Evolutionary conservation across 2,797 vertebrate genomes (phyloP).

Genomic region (Tachyglossus aculeatus): DNA sequence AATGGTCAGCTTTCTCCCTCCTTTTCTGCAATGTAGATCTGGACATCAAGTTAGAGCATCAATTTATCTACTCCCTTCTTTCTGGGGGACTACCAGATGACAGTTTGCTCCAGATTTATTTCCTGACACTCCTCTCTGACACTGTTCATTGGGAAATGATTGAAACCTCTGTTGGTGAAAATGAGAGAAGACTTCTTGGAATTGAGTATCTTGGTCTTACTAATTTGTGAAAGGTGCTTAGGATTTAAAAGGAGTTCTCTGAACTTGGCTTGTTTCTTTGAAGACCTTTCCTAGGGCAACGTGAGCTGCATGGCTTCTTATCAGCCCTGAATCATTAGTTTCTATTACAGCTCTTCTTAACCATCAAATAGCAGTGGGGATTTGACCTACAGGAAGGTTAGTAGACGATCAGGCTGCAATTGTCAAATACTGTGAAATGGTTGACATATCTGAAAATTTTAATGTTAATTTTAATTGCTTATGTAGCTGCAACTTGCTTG

Average conservation of each 20-base stretch:
- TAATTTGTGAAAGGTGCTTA: neutral
- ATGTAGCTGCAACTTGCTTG: too few species aligned
- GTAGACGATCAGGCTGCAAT: too few species aligned
- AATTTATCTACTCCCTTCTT: neutral
- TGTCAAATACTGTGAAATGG: too few species aligned
- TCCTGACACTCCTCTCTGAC: neutral
- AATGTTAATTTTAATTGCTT: too few species aligned
- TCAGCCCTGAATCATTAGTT: too few species aligned
- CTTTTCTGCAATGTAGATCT: constrained; percentile 22
- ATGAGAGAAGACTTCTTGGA: neutral
- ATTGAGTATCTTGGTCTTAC: neutral
- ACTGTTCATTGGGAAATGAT: neutral
- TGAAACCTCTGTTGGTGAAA: neutral
- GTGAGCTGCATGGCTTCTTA: too few species aligned
- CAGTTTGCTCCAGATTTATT: neutral
- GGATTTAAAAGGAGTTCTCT: neutral
- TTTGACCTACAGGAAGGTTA: too few species aligned
- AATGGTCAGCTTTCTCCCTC: constrained; percentile 37
- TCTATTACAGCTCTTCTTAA: too few species aligned
- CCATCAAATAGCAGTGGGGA: too few species aligned
- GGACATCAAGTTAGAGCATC: neutral
- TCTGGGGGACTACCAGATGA: rapidly evolving
- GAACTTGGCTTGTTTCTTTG: too few species aligned
- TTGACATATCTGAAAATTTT: too few species aligned
- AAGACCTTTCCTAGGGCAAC: too few species aligned